phyloP scores from a whole-genome alignment of 2,888 invertebrate genomes.

The Lycophotia porphyrea region DNA sequence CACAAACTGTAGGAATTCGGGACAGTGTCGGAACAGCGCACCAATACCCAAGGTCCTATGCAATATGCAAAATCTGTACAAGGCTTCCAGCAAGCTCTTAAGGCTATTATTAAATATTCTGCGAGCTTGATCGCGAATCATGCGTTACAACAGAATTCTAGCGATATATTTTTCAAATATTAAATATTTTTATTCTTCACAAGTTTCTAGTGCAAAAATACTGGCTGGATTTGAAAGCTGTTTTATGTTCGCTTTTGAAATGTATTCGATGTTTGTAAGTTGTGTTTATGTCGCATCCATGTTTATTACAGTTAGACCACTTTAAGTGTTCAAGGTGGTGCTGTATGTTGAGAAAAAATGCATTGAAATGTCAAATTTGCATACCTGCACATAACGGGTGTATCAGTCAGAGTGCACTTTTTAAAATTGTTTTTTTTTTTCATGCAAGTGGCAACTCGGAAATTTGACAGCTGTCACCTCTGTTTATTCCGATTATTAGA shows the following conservation, averaged over 20 bases:
- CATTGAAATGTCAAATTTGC: too few relatives aligned
- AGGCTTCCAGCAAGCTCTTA: conserved; percentile 54
- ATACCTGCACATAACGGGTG: too few relatives aligned
- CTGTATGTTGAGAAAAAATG: too few relatives aligned
- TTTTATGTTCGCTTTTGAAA: neutral
- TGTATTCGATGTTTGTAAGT: neutral
- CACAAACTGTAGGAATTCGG: conserved; percentile 65
- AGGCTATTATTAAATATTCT: conserved; percentile 55
- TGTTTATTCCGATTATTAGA: too few relatives aligned
- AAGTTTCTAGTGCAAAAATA: neutral
- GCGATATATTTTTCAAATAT: conserved; percentile 21
- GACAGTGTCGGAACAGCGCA: conserved; percentile 65
- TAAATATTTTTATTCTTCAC: neutral
- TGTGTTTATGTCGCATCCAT: neutral
- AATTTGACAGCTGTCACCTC: too few relatives aligned
- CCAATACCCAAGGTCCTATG: conserved; percentile 67
- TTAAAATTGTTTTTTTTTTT: too few relatives aligned
- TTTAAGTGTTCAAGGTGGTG: too few relatives aligned
- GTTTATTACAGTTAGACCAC: too few relatives aligned
- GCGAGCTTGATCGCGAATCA: neutral
- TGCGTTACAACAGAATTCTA: conserved; percentile 5
- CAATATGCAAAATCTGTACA: conserved; percentile 76
- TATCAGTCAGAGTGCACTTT: too few relatives aligned
- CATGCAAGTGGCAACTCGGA: too few relatives aligned
- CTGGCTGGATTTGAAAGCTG: neutral